Evolutionary conservation across 2,888 invertebrate species (phyloP).

Genomic region (Dryococelus australis): DNA sequence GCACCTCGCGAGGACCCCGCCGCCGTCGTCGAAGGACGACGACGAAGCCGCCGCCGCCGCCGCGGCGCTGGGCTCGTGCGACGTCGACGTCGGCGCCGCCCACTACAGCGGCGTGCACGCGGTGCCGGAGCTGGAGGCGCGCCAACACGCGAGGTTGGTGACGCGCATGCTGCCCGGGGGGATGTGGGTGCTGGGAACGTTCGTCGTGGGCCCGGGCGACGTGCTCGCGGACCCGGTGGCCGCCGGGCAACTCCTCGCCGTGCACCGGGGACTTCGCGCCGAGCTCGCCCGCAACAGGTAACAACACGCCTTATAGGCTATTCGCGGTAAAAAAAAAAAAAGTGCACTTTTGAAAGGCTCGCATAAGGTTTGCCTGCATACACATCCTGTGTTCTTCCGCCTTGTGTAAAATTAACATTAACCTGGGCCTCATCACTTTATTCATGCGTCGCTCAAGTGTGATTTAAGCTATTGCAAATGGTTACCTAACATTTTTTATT

Average conservation of each 20-base stretch:
- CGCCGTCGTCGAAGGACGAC: slow-evolving; percentile 54
- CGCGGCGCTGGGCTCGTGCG: not conserved
- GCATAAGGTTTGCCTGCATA: too few relatives aligned
- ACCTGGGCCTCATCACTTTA: too few relatives aligned
- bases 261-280: not conserved
- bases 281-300: not conserved
- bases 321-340: too few relatives aligned
- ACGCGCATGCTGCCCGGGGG: slow-evolving; percentile 92
- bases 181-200: slow-evolving; percentile 84
- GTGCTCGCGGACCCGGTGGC: slow-evolving; percentile 64
- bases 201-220: slow-evolving; percentile 74
- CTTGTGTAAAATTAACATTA: too few relatives aligned
- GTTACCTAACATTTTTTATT: too few relatives aligned
- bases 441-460: too few relatives aligned
- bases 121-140: not conserved
- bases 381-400: too few relatives aligned
- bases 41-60: not conserved
- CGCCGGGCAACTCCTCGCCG: not conserved
- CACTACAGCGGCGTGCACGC: not conserved
- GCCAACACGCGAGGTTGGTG: slow-evolving; percentile 58
- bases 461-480: too few relatives aligned
- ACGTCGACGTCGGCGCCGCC: not conserved
- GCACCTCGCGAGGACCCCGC: slow-evolving; percentile 81
- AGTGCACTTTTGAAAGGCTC: too few relatives aligned
- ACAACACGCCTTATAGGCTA: not conserved